Evolutionary conservation across 2,113 vertebrate species (phyloP).

Genomic region (Anser brachyrhynchus): DNA sequence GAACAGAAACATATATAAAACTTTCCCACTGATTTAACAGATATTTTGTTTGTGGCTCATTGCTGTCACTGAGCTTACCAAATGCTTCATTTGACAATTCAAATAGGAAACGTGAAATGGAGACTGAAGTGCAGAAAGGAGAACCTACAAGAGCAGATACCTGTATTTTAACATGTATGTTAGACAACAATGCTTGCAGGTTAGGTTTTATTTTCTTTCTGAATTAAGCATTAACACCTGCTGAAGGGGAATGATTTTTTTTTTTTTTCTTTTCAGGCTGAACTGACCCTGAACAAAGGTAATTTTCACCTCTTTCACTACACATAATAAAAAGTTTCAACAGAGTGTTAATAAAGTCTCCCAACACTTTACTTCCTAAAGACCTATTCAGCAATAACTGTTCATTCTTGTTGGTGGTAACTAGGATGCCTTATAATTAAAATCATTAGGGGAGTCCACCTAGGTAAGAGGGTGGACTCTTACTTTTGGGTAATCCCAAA

Average conservation of each 20-base stretch:
- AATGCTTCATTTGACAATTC: not conserved
- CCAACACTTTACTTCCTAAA: not conserved
- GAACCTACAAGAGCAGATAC: not conserved
- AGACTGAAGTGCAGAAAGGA: not conserved
- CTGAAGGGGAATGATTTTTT: not conserved
- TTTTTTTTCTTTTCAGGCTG: not conserved
- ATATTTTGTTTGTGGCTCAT: not conserved
- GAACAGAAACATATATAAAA: not conserved
- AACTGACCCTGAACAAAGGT: not conserved
- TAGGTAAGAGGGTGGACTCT: not conserved
- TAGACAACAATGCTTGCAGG: not conserved
- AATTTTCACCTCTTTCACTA: not conserved
- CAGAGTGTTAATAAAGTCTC: not conserved
- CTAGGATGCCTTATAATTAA: not conserved
- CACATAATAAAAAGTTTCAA: not conserved
- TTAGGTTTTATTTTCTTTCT: not conserved
- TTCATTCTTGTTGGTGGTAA: not conserved
- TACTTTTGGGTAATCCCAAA: not conserved
- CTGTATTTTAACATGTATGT: not conserved
- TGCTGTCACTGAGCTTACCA: constrained; percentile 12
- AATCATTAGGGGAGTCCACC: not conserved
- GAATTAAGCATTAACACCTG: not conserved
- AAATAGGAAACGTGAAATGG: constrained; percentile 15
- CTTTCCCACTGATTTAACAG: constrained; percentile 5
- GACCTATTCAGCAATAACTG: not conserved